Percentiles rank a stretch among this genome's conserved stretches.
Evolutionary conservation across 2,888 invertebrate genomes (phyloP).

Genomic region (Rhopalosiphum nymphaeae): DNA sequence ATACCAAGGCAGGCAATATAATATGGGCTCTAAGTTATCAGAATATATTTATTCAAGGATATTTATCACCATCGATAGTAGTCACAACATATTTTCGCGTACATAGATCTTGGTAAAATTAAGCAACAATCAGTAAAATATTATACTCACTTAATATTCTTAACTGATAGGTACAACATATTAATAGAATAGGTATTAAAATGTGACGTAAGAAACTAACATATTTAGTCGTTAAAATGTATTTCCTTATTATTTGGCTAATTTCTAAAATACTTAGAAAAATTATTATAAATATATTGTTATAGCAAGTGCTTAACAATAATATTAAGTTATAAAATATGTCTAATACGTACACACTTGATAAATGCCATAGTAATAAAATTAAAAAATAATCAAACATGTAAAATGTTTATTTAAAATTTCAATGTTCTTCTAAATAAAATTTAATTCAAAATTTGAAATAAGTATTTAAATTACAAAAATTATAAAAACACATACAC

Average conservation of each 20-base stretch:
- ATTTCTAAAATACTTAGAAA: not conserved
- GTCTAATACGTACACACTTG: not conserved
- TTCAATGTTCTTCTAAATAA: not conserved
- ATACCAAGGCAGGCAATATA: not conserved
- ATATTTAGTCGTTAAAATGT: not conserved
- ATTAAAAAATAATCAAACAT: not conserved
- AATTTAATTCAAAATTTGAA: not conserved
- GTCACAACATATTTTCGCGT: not conserved
- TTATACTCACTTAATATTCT: not conserved
- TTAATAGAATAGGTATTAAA: not conserved
- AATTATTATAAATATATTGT: not conserved
- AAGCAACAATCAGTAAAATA: not conserved
- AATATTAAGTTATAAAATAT: not conserved
- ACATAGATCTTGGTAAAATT: not conserved
- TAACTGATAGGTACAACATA: not conserved
- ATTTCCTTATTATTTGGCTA: not conserved
- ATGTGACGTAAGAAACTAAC: not conserved
- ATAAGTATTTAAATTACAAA: not conserved
- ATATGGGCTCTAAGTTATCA: not conserved
- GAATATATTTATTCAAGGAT: not conserved
- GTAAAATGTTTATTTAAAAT: not conserved
- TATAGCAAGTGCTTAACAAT: not conserved
- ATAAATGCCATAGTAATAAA: not conserved
- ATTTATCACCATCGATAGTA: not conserved
- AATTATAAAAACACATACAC: not conserved